Percentiles rank a stretch among this genome's conserved stretches.
Evolutionary conservation across 1,140 invertebrate species (phyloP).

Genomic region (Drosophila sechellia): DNA sequence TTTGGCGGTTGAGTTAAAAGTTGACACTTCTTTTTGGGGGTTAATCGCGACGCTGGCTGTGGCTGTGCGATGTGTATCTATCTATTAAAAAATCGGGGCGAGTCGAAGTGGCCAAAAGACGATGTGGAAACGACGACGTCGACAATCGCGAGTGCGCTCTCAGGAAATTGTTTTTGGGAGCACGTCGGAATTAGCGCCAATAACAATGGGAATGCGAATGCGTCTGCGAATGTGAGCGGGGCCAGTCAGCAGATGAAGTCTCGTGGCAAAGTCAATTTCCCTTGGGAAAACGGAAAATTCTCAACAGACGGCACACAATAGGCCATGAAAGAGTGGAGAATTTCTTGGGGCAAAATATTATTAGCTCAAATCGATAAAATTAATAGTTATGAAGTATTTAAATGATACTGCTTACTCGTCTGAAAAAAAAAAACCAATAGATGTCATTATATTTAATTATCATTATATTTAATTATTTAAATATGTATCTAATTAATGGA

Average conservation of each 20-base stretch:
- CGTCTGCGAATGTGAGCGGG: conserved; percentile 38
- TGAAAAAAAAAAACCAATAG: no score
- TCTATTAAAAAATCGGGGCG: conserved; percentile 80
- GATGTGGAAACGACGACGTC: conserved; percentile 50
- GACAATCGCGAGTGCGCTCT: conserved; percentile 60
- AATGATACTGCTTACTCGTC: no score
- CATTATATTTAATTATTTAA: neutral
- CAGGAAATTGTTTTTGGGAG: conserved; percentile 70
- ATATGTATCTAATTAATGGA: neutral
- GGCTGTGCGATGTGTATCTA: conserved; percentile 70
- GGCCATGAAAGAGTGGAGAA: neutral
- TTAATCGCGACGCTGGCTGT: conserved; percentile 65
- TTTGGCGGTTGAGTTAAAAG: conserved; percentile 58
- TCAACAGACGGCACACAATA: neutral
- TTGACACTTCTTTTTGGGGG: conserved; percentile 74
- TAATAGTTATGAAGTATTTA: neutral
- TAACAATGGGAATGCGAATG: conserved; percentile 58
- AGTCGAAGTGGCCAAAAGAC: conserved; percentile 72
- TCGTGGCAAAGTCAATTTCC: conserved; percentile 32
- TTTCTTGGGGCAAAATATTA: neutral
- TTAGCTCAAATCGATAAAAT: neutral
- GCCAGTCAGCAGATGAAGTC: conserved; percentile 9
- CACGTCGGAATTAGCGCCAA: conserved; percentile 69
- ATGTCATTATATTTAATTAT: neutral
- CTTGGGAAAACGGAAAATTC: conserved; percentile 2